Evolutionary conservation across 2,797 vertebrate genomes (phyloP), one percentile per base, ranked within the genome.

Genomic region (Rhynchonycteris naso): DNA sequence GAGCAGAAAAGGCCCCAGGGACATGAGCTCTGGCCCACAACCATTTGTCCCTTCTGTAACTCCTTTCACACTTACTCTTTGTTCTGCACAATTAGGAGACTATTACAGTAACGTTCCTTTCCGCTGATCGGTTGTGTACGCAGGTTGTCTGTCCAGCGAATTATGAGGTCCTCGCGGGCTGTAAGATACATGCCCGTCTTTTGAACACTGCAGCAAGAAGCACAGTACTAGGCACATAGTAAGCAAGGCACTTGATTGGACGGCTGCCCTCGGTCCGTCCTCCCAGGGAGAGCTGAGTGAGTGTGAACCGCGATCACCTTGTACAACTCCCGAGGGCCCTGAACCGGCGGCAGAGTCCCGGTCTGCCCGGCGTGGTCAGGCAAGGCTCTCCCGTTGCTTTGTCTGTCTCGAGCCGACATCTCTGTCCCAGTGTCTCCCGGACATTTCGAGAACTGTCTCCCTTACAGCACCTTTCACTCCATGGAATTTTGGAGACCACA

Each of bases 31-130:
- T 86, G 92, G 78, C 52, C 80, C 33, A 61, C n/a, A 71, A 61
- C 94, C 88, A 96, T 86, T 56, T 66, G 10, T 90, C 93, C 84
- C 47, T 94, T 93, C 90, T 92, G 78, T 90, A 88, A 95, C 93
- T 94, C 85, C 54, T 94, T 97, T 96, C 76, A 86, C 95, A 95
- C 88, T 81, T 90, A 76, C 65, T 93, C 84, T 97, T 92, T 91
- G 87, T 93, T 93, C 93, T 95, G 82, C 54, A 91, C 85, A 93
- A 88, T 90, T 92, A 92, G 79, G 69, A 68, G 54, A 16, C 95
- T 85, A 92, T 95, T 95, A 61, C 35, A 63, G 78, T 59, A 76
- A 68, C 54, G 72, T 74, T 96, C 95, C 80, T 94, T 81, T 38
- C 72, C 28, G 75, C 93, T 97, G 91, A 94, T 91, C 91, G 89